Conservation (phyloP, 2,113 vertebrate species). For the Anser brachyrhynchus region DNA sequence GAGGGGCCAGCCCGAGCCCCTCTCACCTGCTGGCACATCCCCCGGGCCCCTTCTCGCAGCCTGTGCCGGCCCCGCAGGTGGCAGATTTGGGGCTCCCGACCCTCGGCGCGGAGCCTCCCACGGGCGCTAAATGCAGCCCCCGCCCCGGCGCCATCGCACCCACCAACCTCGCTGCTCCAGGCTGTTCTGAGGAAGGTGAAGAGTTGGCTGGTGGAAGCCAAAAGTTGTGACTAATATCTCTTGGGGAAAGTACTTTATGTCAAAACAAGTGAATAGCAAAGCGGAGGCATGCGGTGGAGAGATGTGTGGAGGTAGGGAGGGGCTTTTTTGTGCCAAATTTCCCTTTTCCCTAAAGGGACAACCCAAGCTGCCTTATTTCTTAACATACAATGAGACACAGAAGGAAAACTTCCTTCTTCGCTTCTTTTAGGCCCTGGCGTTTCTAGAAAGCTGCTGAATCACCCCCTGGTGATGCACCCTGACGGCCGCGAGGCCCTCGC, state of each 20-base stretch:
- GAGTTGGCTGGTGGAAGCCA: neutral
- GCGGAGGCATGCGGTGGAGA: neutral
- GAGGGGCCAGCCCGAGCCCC: neutral
- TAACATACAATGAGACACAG: constrained; percentile 18
- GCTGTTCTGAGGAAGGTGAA: constrained; percentile 18
- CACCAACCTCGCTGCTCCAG: neutral
- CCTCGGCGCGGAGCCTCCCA: neutral
- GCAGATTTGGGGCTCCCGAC: neutral
- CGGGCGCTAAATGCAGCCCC: neutral
- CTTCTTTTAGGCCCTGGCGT: constrained; percentile 1
- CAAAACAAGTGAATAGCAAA: constrained; percentile 21
- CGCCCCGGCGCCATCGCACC: neutral
- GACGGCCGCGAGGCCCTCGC: neutral
- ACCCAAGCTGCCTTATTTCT: constrained; percentile 41
- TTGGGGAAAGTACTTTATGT: constrained; percentile 38
- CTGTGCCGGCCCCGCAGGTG: neutral
- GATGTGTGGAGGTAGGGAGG: constrained; percentile 30
- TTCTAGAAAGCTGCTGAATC: constrained; percentile 68
- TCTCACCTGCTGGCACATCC: neutral
- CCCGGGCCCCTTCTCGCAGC: neutral
- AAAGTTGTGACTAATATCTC: constrained; percentile 29
- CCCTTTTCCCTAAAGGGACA: constrained; percentile 56
- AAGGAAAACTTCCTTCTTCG: constrained; percentile 45
- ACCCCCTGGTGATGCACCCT: neutral
- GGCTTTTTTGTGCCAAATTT: constrained; percentile 48